A percentile compares a stretch with the other conserved stretches of the same genome.
These are phyloP conservation scores for Platynereis dumerilii DNA, from an alignment of 2,888 invertebrate species.

Conservation along the genomic window DNA sequence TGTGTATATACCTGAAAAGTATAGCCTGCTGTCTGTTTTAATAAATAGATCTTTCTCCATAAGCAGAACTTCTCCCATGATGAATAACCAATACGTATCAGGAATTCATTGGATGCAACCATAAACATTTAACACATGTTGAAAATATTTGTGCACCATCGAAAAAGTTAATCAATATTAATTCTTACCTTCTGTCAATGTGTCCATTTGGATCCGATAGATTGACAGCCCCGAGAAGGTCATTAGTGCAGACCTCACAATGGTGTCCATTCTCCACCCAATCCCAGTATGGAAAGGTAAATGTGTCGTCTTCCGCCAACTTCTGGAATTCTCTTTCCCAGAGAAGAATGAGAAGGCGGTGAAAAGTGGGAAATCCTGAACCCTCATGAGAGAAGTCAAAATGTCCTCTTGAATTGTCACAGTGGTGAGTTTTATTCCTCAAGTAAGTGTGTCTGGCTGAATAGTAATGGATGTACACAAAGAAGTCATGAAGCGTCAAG, in stretches of 20 bases:
- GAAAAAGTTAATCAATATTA: no score
- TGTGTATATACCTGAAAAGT: no score
- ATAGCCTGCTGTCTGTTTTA: no score
- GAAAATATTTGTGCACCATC: no score
- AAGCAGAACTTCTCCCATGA: no score
- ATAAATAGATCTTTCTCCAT: no score
- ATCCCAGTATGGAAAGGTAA: constrained; percentile 24
- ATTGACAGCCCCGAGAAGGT: constrained; percentile 24
- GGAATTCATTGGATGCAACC: no score
- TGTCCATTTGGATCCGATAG: neutral
- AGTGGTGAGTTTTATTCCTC: constrained; percentile 9
- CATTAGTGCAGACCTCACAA: constrained; percentile 29
- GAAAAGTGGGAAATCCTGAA: constrained; percentile 29
- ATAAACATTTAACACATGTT: no score
- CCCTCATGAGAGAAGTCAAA: constrained; percentile 29
- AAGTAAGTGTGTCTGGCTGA: constrained; percentile 17
- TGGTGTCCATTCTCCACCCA: constrained; percentile 12
- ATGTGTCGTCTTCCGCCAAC: constrained; percentile 17
- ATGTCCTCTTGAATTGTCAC: constrained; percentile 1
- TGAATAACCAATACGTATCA: no score
- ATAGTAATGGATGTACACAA: constrained; percentile 21
- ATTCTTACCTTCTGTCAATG: neutral
- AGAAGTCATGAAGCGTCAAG: constrained; percentile 15
- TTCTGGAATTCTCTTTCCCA: constrained; percentile 26
- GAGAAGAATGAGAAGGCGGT: constrained; percentile 26